Evolutionary conservation across 1,140 invertebrate species (phyloP).

Genomic region (Drosophila burlai): DNA sequence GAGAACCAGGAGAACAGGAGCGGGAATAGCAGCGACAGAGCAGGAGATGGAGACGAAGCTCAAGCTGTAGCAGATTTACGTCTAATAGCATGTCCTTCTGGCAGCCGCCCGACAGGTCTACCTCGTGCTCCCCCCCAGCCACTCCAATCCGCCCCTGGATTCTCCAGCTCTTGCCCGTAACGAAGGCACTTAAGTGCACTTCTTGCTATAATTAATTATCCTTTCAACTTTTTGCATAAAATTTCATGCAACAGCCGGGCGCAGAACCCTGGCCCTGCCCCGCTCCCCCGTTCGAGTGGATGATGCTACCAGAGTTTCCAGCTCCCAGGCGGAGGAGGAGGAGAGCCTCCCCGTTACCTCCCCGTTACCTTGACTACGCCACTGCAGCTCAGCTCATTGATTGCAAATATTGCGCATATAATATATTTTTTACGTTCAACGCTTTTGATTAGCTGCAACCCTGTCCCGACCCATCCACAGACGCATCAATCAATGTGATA

Average conservation of each 20-base stretch:
- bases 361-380: constrained; percentile 49
- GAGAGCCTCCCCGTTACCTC: constrained; percentile 11
- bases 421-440: constrained; percentile 59
- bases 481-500: constrained; percentile 36
- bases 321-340: neutral
- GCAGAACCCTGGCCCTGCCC: constrained; percentile 22
- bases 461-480: constrained; percentile 12
- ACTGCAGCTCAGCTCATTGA: constrained; percentile 52
- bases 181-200: constrained; percentile 84
- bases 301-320: constrained; percentile 5
- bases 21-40: neutral
- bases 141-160: constrained; percentile 22
- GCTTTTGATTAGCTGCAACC: constrained; percentile 53
- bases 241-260: constrained; percentile 75
- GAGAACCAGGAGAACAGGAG: neutral
- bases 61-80: constrained; percentile 59
- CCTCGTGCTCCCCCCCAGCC: neutral
- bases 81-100: constrained; percentile 67
- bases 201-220: constrained; percentile 84
- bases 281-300: constrained; percentile 28
- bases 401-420: constrained; percentile 59
- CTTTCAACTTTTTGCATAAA: constrained; percentile 84
- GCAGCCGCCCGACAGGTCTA: constrained; percentile 19
- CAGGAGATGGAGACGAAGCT: constrained; percentile 8
- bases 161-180: constrained; percentile 69